Percentiles rank a stretch among this genome's conserved stretches.
Evolutionary conservation across 2,888 invertebrate genomes (phyloP).

Genomic region (Prosapia bicincta): DNA sequence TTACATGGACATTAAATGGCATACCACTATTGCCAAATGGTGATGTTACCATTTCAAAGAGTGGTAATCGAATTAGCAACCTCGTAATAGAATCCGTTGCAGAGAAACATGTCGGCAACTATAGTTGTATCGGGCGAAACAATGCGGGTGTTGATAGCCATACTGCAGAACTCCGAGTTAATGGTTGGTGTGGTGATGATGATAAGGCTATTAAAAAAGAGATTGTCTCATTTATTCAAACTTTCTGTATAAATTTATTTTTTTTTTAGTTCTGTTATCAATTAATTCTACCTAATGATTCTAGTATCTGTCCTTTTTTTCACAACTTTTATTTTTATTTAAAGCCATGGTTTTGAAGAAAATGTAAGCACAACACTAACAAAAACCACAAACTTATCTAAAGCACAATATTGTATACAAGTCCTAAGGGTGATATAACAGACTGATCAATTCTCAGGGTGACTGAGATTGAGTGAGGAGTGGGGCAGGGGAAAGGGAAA

Average conservation of each 20-base stretch:
- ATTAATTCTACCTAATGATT: too few species aligned
- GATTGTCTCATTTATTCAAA: neutral
- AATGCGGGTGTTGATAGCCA: conserved; percentile 43
- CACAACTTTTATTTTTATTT: too few species aligned
- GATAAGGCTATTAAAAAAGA: neutral
- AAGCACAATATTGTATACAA: too few species aligned
- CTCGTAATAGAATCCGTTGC: conserved; percentile 43
- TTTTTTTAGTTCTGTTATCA: too few species aligned
- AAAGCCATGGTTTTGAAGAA: too few species aligned
- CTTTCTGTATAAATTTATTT: neutral
- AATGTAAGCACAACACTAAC: too few species aligned
- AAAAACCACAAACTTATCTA: too few species aligned
- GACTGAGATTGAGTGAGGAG: too few species aligned
- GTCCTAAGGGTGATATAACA: too few species aligned
- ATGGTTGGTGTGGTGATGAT: conserved; percentile 31
- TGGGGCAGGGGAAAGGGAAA: too few species aligned
- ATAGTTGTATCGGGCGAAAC: conserved; percentile 46
- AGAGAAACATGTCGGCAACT: conserved; percentile 44
- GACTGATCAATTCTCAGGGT: too few species aligned
- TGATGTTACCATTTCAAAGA: conserved; percentile 39
- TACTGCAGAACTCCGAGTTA: conserved; percentile 40
- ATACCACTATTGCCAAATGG: conserved; percentile 47
- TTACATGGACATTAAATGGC: conserved; percentile 63
- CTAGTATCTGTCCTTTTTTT: too few species aligned
- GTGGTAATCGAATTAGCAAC: conserved; percentile 42